A percentile compares a stretch with the other conserved stretches of the same genome.
These are phyloP conservation scores for Mesorhabditis belari DNA, from an alignment of 2,888 invertebrate genomes.

Conservation along the genomic window DNA sequence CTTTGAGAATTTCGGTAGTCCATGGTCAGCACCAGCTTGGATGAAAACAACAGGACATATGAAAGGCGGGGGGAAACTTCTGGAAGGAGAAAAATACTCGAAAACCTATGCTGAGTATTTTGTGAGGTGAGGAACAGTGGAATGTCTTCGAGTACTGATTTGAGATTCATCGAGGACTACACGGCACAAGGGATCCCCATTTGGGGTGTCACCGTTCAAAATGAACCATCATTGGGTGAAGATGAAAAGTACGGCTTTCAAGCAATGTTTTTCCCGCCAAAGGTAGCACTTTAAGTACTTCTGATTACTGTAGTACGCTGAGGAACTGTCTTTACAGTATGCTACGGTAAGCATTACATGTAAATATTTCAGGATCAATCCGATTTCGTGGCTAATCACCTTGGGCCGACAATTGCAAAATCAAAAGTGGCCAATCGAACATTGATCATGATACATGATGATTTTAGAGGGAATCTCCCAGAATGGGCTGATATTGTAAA, in stretches of 20 bases:
- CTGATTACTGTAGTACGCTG: too few species aligned
- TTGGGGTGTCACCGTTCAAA: slow-evolving; percentile 75
- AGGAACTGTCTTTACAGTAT: too few species aligned
- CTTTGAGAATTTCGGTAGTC: slow-evolving; percentile 55
- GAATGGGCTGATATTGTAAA: slow-evolving; percentile 64
- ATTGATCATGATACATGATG: slow-evolving; percentile 71
- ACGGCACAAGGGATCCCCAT: slow-evolving; percentile 60
- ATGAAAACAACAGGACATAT: slow-evolving; percentile 61
- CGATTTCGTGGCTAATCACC: slow-evolving; percentile 67
- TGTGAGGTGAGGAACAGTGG: slow-evolving; percentile 57
- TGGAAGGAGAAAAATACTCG: slow-evolving; percentile 9
- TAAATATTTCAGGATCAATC: not conserved
- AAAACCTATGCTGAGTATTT: slow-evolving; percentile 68
- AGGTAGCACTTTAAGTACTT: too few species aligned
- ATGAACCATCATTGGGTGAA: slow-evolving; percentile 65
- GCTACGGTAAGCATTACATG: too few species aligned
- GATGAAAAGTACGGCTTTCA: slow-evolving; percentile 62
- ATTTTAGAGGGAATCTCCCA: slow-evolving; percentile 57
- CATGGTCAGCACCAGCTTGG: slow-evolving; percentile 62
- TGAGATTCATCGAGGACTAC: slow-evolving; percentile 73
- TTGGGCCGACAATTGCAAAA: slow-evolving; percentile 68
- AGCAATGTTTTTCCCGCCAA: slow-evolving; percentile 63
- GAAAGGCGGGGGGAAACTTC: slow-evolving; percentile 33
- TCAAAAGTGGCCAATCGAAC: slow-evolving; percentile 62
- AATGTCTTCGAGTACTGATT: not conserved